Evolutionary conservation across 2,113 vertebrate species (phyloP), one percentile per base, ranked within the genome.

Genomic region (Nannospalax galili): DNA sequence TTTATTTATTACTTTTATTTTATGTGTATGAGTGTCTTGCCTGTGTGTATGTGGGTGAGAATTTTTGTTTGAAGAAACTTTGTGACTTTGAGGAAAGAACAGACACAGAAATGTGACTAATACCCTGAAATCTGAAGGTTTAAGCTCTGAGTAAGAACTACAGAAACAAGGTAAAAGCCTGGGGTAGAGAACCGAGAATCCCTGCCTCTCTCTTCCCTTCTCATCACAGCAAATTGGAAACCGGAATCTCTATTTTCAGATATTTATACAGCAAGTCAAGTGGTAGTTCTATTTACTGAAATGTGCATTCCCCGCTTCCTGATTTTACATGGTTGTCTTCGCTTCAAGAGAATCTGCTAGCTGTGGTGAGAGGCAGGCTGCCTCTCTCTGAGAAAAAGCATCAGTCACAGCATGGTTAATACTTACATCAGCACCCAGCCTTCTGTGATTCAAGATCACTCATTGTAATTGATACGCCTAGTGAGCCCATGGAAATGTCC

Each of bases 41-140:
- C n/a, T n/a, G n/a, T n/a, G n/a, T n/a, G n/a, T n/a, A n/a, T n/a
- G n/a, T n/a, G n/a, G n/a, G n/a, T n/a, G n/a, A n/a, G n/a, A n/a
- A n/a, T n/a, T n/a, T 75, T 75, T 92, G 40, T 74, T 86, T 94
- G 37, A 94, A 78, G 26, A 82, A 5, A 20, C 11, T 73, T 82
- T 82, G 16, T 69, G 70, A 90, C 75, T 67, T 94, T 67, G 28
- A 87, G 10, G 26, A 73, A 90, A 90, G 20, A 82, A 72, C 58
- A 20, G 69, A 72, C 77, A 60, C 17, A 26, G 58, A 52, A 69
- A 15, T 24, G 11, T 40, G 72, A 16, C 26, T 42, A 24, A 60
- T 72, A 10, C 42, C 37, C 75, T 52, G 10, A 88, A 93, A 64
- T 72, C 45, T 80, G 35, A 62, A 92, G 42, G 64, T 35, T 67